Percentiles rank a stretch among this genome's conserved stretches.
phyloP scores from a whole-genome alignment of 1,140 invertebrate species.

The Bursaphelenchus mucronatus region DNA sequence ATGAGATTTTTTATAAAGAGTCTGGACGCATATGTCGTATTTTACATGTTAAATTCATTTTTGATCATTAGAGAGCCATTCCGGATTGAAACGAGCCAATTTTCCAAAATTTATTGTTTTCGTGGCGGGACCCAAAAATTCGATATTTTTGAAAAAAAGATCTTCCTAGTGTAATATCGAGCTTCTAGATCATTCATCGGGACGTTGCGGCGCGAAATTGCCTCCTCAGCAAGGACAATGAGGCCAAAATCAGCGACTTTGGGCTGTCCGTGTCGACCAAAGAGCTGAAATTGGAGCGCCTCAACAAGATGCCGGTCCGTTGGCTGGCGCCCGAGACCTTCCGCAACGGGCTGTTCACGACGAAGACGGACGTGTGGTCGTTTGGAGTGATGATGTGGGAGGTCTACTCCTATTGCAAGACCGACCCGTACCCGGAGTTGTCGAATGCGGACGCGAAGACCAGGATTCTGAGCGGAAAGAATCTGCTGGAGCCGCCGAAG shows the following conservation, averaged over 20 bases:
- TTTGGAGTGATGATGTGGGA: constrained; percentile 27
- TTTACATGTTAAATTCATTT: no score
- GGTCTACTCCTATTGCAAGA: constrained; percentile 17
- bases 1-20: no score
- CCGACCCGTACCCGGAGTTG: constrained; percentile 15
- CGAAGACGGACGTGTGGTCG: constrained; percentile 21
- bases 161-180: no score
- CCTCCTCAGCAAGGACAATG: constrained; percentile 19
- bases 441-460: constrained; percentile 9
- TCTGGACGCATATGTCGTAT: no score
- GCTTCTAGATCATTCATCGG: neutral
- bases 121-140: no score
- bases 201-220: constrained; percentile 24
- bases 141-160: no score
- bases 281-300: constrained; percentile 12
- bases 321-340: constrained; percentile 23
- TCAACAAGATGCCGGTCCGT: constrained; percentile 24
- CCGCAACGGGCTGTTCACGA: constrained; percentile 11
- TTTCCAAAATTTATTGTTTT: no score
- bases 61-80: no score
- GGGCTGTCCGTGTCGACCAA: constrained; percentile 25
- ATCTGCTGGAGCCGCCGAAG: constrained; percentile 6
- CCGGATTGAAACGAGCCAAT: no score
- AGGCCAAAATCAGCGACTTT: constrained; percentile 37
- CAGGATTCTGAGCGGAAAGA: neutral